Evolutionary conservation across 2,888 invertebrate species (phyloP).

Genomic region (Peribatodes rhomboidaria): DNA sequence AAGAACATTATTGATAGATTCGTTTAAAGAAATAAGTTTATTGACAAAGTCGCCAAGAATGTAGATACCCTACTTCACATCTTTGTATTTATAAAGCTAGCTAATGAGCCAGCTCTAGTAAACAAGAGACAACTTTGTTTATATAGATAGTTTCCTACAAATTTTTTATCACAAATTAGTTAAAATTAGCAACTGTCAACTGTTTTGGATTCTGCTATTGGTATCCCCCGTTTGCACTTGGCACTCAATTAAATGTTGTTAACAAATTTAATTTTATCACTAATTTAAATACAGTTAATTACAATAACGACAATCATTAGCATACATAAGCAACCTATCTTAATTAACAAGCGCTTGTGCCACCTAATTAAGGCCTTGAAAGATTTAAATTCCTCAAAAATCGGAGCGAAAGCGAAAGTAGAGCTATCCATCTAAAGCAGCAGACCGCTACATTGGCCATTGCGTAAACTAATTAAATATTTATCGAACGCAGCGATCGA

Average conservation of each 20-base stretch:
- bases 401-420: constrained; percentile 41
- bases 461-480: constrained; percentile 58
- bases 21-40: too few species aligned
- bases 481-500: constrained; percentile 55
- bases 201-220: too few species aligned
- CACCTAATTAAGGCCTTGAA: constrained; percentile 41
- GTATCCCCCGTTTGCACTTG: background rate
- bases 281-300: constrained; percentile 12
- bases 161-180: too few species aligned
- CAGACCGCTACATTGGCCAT: constrained; percentile 36
- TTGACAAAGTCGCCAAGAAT: too few species aligned
- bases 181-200: too few species aligned
- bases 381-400: constrained; percentile 33
- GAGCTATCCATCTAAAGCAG: constrained; percentile 39
- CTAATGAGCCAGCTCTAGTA: too few species aligned
- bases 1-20: too few species aligned
- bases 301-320: constrained; percentile 25
- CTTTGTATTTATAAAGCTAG: too few species aligned
- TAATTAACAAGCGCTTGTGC: constrained; percentile 36
- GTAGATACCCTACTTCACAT: too few species aligned
- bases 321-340: constrained; percentile 30
- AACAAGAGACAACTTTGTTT: too few species aligned
- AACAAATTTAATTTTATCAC: constrained; percentile 14
- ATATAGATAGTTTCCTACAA: too few species aligned
- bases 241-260: constrained; percentile 6